Evolutionary conservation across 2,888 invertebrate genomes (phyloP), one percentile per base, ranked within the genome.

Genomic region (Glyphotaelius pellucidus): DNA sequence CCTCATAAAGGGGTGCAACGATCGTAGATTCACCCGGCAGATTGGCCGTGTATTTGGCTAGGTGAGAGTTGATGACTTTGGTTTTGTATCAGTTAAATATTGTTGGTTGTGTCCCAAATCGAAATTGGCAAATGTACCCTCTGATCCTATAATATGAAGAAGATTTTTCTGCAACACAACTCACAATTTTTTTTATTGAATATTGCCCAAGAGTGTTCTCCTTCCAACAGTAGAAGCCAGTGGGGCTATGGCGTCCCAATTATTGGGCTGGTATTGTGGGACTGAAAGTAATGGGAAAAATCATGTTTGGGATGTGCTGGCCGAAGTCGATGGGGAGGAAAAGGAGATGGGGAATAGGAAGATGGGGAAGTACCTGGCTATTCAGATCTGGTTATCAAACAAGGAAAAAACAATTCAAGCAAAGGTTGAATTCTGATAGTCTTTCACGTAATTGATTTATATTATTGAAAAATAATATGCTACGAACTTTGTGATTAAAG

Each of bases 1-100:
- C 67, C 15, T 32, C n/a, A 31, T 32, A 86, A 86, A 35, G 88
- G 35, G 79, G n/a, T 15, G 79, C 31, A 35, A 19, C 32, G 80
- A 80, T 79, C 79, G n/a, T 38, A 31, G 79, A 89, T 89, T 89
- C 67, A 31, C n/a, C 25, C 30, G 19, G 15, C 87, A n/a, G 52
- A 31, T 32, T n/a, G 47, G 42, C 84, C 25, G 14, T 9, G 19
- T 52, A 47, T 15, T 87, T 32, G 67, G 11, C 30, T 89, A 80
- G 35, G 32, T 80, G 79, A 38, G 38, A 80, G n/a, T 35, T 67
- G 67, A n/a, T 67, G n/a, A n/a, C 67, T 67, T 67, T 25, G 25
- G 25, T 47, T 47, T 47, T 67, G 67, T 67, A n/a, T 67, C 7
- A 67, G 9, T 67, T 25, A 25, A 25, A 67, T 25, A 67, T 25